Conservation (phyloP, 2,888 invertebrate genomes). For the Agapetus fuscipes region DNA sequence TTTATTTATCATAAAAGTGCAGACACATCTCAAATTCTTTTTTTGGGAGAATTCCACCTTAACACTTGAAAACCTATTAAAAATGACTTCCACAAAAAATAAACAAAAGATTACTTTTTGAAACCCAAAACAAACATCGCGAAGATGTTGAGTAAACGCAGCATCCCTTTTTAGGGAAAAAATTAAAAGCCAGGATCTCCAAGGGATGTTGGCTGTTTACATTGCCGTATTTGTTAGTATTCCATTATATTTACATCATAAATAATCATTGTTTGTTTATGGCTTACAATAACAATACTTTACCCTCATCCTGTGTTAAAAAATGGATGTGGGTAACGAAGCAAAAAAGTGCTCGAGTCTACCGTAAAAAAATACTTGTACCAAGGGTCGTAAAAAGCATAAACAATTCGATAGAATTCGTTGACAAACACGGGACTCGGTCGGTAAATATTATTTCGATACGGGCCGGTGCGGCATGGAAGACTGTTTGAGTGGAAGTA, state of each 20-base stretch:
- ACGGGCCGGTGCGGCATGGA: constrained; percentile 11
- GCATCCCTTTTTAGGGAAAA: too few relatives aligned
- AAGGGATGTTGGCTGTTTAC: too few relatives aligned
- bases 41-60: too few relatives aligned
- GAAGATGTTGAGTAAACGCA: too few relatives aligned
- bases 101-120: too few relatives aligned
- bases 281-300: not conserved
- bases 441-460: constrained; percentile 10
- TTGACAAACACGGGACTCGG: not conserved
- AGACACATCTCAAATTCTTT: too few relatives aligned
- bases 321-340: not conserved
- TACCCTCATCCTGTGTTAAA: not conserved
- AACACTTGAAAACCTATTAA: too few relatives aligned
- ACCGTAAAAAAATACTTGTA: constrained; percentile 2
- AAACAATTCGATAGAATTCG: constrained; percentile 2
- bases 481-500: constrained; percentile 1
- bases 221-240: too few relatives aligned
- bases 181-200: too few relatives aligned
- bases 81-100: too few relatives aligned
- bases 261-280: not conserved
- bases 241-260: not conserved
- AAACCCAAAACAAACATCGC: too few relatives aligned
- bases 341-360: not conserved
- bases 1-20: too few relatives aligned
- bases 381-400: constrained; percentile 1